Evolutionary conservation across 30 jellyfish, hydroid and myxozoan genomes (phyloP), one percentile per base, ranked within the genome.

Genomic region (Aurelia sp.): DNA sequence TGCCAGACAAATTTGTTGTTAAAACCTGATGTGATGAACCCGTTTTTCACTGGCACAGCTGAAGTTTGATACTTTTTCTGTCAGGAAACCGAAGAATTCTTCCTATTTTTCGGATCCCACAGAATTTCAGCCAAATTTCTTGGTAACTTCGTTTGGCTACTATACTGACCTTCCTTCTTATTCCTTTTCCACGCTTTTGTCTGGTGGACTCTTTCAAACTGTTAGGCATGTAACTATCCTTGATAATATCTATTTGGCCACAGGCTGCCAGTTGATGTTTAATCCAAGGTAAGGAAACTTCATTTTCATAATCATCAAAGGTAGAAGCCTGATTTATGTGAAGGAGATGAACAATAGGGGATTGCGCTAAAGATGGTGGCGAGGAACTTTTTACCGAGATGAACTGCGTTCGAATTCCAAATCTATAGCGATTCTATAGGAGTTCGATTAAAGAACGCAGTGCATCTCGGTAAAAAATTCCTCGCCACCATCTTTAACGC

Each of bases 241-340:
- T 8, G 63, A 53, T 0, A 53, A 53, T 53, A 53, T 53, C 2
- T 53, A 18, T 53, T 53, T 2, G 65, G 65, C 2, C 65, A 53
- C 65, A 27, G 65, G 65, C 19, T 53, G 65, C 65, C 65, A 53
- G 65, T 53, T 53, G 2, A 18, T 53, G 1, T 53, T 53, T 18
- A 53, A 53, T 1, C 65, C 65, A 53, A 53, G 2, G 65, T 53
- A 53, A 1, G 65, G 2, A 53, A 53, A 53, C 2, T 53, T 53
- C 65, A 53, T 53, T 53, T 53, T 1, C 65, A 53, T 53, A 53
- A 53, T 53, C 65, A 53, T 53, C 65, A 53, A 53, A 53, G 65
- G 65, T 53, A 18, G 65, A 53, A 53, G 65, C 65, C 65, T 53
- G 63, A 52, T 52, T 53, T 53, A 53, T 53, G 65, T 12, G 65